Evolutionary conservation across 2,888 invertebrate species (phyloP).

Genomic region (Teinopalpus imperialis): DNA sequence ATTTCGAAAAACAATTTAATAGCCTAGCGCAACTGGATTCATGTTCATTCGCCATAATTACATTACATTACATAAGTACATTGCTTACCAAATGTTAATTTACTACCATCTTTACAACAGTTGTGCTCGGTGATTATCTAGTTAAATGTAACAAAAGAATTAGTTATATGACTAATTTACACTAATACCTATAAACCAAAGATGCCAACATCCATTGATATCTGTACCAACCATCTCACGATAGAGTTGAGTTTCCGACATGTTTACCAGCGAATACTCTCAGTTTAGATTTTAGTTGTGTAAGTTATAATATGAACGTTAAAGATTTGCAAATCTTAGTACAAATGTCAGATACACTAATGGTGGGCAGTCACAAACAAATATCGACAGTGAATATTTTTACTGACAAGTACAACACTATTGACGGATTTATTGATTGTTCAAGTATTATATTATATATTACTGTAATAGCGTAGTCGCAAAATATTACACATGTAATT

Average conservation of each 20-base stretch:
- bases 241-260: constrained; percentile 24
- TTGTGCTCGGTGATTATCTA: constrained; percentile 1
- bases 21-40: no score
- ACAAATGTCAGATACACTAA: constrained; percentile 15
- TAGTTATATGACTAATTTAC: constrained; percentile 15
- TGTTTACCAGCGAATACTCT: constrained; percentile 36
- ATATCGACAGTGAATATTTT: constrained; percentile 1
- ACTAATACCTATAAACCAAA: constrained; percentile 34
- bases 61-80: no score
- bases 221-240: constrained; percentile 6
- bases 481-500: not conserved
- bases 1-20: not conserved
- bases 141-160: not conserved
- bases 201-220: constrained; percentile 6
- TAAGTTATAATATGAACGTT: constrained; percentile 19
- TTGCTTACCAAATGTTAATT: no score
- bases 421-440: constrained; percentile 8
- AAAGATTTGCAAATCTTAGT: constrained; percentile 9
- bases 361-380: constrained; percentile 8
- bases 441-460: constrained; percentile 9
- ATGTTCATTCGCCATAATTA: no score
- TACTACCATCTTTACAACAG: no score
- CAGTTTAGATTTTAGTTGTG: constrained; percentile 31
- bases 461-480: not conserved
- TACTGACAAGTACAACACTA: constrained; percentile 23